Base-by-base conservation (phyloP, 2,888 invertebrate genomes). In the Nephrotoma flavescens region DNA sequence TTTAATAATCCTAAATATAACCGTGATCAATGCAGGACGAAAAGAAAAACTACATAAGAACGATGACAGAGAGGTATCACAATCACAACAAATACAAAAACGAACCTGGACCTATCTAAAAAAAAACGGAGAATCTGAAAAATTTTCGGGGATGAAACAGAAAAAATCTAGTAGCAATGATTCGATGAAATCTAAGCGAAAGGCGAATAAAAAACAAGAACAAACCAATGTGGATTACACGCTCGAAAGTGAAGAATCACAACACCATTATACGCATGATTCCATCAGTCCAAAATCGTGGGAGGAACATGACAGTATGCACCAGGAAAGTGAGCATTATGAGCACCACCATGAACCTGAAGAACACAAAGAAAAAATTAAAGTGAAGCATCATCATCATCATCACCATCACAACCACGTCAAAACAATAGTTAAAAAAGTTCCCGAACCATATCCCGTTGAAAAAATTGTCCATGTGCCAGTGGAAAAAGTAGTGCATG, bases 391-490 rank as follows among this genome's bases (percentile, higher is more conserved):
- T 89, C 94, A 94, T 89, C 94, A 94, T 89, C 94, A 94, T 88
- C 94, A 94, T 89, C 94, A 94, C 89, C 94, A 94, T 89, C 94
- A 94, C 89, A 93, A 93, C 90, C 94, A 94, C 89, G 90, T 94
- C 5, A 93, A 94, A 90, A 94, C 94, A 47, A 92, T 94, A 41
- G 92, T 94, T 83, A 94, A 94, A 89, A 93, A 93, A 86, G 89
- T 92, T 6, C 91, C 91, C 0, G 90, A 93, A 87, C 93, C 93
- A 1, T 92, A 93, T 88, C 92, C 92, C 2, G 92, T 93, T 0
- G 91, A 94, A 91, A 90, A 91, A 87, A 89, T 91, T 47, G 89
- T 91, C 0, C 91, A 91, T 85, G 90, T 92, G 5, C 92, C 92
- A 3, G 91, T 90, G 87, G 92, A 93, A 89, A 93, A 94, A 87